Base-by-base conservation (phyloP, 2,888 invertebrate species). In the Andrena chrysosceles region DNA sequence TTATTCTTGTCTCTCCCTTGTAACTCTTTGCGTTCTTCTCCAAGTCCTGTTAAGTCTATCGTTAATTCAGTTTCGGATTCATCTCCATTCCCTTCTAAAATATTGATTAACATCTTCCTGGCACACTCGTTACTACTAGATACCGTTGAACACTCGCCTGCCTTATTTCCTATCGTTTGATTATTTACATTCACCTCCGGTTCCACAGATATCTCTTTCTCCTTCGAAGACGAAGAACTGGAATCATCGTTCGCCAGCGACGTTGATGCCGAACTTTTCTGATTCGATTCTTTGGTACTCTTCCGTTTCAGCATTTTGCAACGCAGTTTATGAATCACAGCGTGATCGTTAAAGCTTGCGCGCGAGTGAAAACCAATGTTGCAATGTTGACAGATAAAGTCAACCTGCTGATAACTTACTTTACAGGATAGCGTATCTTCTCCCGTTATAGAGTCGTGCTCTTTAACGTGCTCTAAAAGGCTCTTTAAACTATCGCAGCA, bases 321-420 rank as follows among this genome's bases (percentile, higher is more conserved):
- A 2, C 0, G 26, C 48, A 1, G 1, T n/a, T 56, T 42, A 56
- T 88, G 87, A 13, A 71, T 49, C 2, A 63, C 26, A 2, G 49
- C 26, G 70, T 92, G 92, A 5, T 89, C 85, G 0, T 71, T 69
- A 59, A 89, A 75, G 1, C 59, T 71, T 29, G 42, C 62, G 4
- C 75, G 16, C 1, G 82, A 84, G 1, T 87, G 85, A 35, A 91
- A 91, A 3, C 79, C 82, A 10, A 86, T 75, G 7, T 75, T 74
- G 33, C 92, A 92, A 0, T 54, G 29, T 1, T 62, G 33, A 10
- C 92, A 92, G 13, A 63, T 66, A n/a, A 87, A 84, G 13, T 78
- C 26, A 4, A 73, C 31, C 8, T 83, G 8, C 2, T 23, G 16
- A 29, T 76, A 88, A 2, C 13, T 52, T 13, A 83, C 81, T 4